phyloP scores from a whole-genome alignment of 2,888 invertebrate species.

The Incurvaria masculella region DNA sequence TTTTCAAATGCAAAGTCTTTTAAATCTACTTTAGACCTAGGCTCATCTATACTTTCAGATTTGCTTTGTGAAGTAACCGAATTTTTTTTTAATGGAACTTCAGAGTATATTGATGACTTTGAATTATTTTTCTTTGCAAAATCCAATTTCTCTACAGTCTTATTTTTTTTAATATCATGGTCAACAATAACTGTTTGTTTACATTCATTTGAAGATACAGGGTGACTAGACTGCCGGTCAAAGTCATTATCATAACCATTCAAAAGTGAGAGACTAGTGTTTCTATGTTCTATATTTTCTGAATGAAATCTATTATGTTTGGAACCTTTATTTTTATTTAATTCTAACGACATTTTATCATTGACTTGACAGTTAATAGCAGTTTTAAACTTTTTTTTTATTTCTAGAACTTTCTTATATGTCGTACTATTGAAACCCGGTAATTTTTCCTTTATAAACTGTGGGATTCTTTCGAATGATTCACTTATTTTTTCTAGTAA shows the following conservation, averaged over 20 bases:
- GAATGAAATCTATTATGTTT: conserved; percentile 21
- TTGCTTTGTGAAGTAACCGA: conserved; percentile 27
- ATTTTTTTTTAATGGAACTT: conserved; percentile 25
- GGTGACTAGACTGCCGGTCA: conserved; percentile 24
- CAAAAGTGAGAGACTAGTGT: conserved; percentile 22
- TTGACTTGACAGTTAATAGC: conserved; percentile 38
- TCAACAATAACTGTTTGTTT: neutral
- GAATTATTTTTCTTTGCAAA: neutral
- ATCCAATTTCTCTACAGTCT: neutral
- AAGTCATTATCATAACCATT: conserved; percentile 26
- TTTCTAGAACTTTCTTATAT: conserved; percentile 54
- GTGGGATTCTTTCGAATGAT: conserved; percentile 63
- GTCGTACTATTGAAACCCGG: conserved; percentile 57
- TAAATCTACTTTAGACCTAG: conserved; percentile 21
- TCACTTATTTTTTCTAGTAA: conserved; percentile 61
- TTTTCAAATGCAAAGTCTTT: conserved; percentile 22
- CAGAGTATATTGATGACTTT: conserved; percentile 30
- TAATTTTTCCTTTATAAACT: conserved; percentile 56
- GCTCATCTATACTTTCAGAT: conserved; percentile 21
- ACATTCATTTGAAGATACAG: neutral
- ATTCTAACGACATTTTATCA: conserved; percentile 21
- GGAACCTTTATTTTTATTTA: conserved; percentile 12
- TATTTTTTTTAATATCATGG: neutral
- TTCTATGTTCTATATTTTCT: conserved; percentile 12
- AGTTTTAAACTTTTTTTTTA: conserved; percentile 56